phyloP scores from a whole-genome alignment of 2,888 invertebrate species.

The Coleophora flavipennella region DNA sequence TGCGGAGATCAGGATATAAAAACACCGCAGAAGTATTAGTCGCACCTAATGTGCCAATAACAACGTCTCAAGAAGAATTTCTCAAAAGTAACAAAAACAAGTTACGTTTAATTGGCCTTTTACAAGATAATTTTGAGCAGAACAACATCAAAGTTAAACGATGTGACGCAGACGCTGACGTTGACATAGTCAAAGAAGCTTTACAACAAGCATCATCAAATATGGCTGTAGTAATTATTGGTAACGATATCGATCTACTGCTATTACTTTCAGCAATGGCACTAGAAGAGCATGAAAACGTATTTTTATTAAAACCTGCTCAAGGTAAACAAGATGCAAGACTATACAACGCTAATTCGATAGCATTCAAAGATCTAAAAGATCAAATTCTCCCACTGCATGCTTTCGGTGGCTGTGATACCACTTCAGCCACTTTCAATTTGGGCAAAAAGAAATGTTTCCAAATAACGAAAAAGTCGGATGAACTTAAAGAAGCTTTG shows the following conservation, averaged over 20 bases:
- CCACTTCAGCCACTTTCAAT: neutral
- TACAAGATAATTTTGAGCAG: neutral
- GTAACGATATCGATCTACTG: neutral
- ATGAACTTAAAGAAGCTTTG: neutral
- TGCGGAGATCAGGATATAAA: neutral
- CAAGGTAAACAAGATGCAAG: neutral
- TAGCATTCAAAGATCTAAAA: neutral
- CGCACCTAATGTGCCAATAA: neutral
- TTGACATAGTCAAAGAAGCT: neutral
- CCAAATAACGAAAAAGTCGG: neutral
- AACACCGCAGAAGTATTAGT: neutral
- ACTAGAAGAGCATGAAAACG: neutral
- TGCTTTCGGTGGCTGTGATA: slow-evolving; percentile 1
- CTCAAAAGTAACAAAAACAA: slow-evolving; percentile 1
- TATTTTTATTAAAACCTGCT: neutral
- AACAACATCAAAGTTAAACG: neutral
- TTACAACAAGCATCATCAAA: neutral
- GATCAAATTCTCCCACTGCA: neutral
- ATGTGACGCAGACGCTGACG: neutral
- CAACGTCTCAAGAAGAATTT: neutral
- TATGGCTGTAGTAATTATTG: neutral
- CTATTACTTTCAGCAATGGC: slow-evolving; percentile 1
- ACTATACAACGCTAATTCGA: neutral
- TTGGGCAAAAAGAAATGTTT: neutral
- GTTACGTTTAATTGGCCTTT: neutral